Percentiles rank a stretch among this genome's conserved stretches.
These are phyloP conservation scores for Cynoglossus semilaevis DNA, from an alignment of 2,113 vertebrate genomes.

Conservation along the genomic window DNA sequence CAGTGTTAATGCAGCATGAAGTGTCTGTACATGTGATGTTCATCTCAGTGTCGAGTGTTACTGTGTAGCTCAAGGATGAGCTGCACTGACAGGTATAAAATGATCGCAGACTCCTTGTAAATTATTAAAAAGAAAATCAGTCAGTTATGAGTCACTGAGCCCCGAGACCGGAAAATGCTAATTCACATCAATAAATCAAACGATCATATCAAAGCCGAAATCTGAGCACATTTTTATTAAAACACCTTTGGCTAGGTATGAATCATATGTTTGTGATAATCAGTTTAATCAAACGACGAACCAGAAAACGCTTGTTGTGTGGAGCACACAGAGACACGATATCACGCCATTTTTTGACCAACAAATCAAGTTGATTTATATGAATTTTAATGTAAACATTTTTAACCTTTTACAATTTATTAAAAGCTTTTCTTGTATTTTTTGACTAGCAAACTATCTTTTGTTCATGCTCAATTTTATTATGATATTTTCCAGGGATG, in stretches of 20 bases:
- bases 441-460: too few relatives aligned
- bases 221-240: constrained; percentile 65
- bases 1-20: neutral
- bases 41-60: constrained; percentile 11
- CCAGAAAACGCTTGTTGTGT: constrained; percentile 39
- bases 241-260: constrained; percentile 49
- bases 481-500: too few relatives aligned
- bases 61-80: constrained; percentile 1
- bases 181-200: constrained; percentile 74
- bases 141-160: constrained; percentile 48
- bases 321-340: constrained; percentile 17
- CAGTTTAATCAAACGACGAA: constrained; percentile 60
- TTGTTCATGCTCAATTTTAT: too few relatives aligned
- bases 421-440: too few relatives aligned
- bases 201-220: constrained; percentile 64
- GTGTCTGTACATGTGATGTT: neutral
- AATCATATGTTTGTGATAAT: constrained; percentile 51
- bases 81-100: constrained; percentile 51
- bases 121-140: constrained; percentile 62
- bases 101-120: constrained; percentile 25
- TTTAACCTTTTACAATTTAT: too few relatives aligned
- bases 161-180: constrained; percentile 64
- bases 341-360: neutral
- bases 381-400: too few relatives aligned
- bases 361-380: neutral